Evolutionary conservation across 2,113 vertebrate genomes (phyloP), one percentile per base, ranked within the genome.

Genomic region (Tyto alba): DNA sequence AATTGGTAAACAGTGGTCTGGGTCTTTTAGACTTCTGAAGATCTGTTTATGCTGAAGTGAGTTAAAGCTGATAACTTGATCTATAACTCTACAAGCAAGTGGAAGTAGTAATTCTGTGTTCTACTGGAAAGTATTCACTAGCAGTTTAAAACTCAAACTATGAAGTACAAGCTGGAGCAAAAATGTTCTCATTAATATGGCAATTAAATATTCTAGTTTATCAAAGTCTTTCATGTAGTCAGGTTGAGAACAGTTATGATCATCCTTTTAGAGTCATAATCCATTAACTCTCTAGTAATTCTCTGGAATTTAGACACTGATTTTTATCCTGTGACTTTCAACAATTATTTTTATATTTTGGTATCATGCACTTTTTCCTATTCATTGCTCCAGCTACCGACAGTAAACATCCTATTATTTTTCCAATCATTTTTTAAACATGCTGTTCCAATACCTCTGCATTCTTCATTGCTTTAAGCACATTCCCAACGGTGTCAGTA

Each of bases 381-480:
- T 57, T 88, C 45, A 69, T 27, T 55, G 29, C 23, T 77, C 59
- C 85, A 79, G 57, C 48, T 81, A 93, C 40, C 36, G 75, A 90
- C 27, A 87, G 40, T 41, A 93, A 93, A 87, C 64, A 85, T 34
- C 57, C 81, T 77, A 74, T 48, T 67, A 85, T 50, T 69, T 88
- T 94, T 88, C 85, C 78, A 83, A 81, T 90, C 66, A 95, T 89
- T 93, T 87, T 92, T 95, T 94, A 80, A 97, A 97, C 67, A 96
- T 95, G 75, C 76, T 76, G 75, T 84, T 94, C 86, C 94, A 97
- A 98, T 97, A 99, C 99, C 98, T 99, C 99, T 36, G 99, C 99
- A 96, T 98, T 99, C 98, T 99, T 99, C 98, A 99, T 97, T 92
- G 99, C 98, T 98, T 99, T 99, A 96, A 99, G 98, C 88, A 99